These are phyloP conservation scores for Eublepharis macularius DNA, from an alignment of 2,113 vertebrate species.

Conservation along the genomic window DNA sequence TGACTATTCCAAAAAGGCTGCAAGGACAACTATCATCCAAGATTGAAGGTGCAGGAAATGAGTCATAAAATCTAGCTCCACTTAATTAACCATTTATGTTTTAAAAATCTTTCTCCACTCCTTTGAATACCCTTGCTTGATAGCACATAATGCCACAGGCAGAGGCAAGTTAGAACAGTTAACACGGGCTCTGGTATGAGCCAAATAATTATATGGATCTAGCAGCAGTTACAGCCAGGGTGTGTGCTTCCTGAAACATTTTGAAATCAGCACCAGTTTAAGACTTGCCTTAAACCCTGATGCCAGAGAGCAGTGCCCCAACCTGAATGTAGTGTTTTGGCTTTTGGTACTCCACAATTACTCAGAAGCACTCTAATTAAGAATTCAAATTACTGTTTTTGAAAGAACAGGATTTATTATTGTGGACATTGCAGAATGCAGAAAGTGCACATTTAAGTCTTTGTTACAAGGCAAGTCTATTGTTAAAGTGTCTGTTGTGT, in stretches of 20 bases:
- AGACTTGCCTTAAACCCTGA: not conserved
- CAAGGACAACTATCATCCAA: not conserved
- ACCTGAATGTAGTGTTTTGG: not conserved
- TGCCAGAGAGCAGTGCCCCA: not conserved
- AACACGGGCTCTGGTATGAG: not conserved
- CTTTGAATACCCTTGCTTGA: conserved; percentile 9
- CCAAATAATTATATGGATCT: not conserved
- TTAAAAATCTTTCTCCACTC: not conserved
- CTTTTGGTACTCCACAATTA: not conserved
- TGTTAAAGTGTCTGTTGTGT: rapidly evolving
- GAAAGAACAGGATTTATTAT: not conserved
- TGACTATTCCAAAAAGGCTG: not conserved
- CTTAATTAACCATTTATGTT: not conserved
- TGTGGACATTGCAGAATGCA: not conserved
- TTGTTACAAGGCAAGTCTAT: rapidly evolving
- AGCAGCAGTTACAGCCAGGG: conserved; percentile 5
- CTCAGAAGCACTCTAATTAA: conserved; percentile 2
- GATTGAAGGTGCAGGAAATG: not conserved
- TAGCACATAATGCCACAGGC: not conserved
- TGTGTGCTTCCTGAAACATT: not conserved
- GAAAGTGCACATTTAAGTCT: not conserved
- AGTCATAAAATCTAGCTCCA: not conserved
- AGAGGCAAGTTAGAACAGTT: conserved; percentile 17
- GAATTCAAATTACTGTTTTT: not conserved
- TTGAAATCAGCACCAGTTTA: conserved; percentile 4